Evolutionary conservation across 2,797 vertebrate species (phyloP).

Genomic region (Telmatherina bonti): DNA sequence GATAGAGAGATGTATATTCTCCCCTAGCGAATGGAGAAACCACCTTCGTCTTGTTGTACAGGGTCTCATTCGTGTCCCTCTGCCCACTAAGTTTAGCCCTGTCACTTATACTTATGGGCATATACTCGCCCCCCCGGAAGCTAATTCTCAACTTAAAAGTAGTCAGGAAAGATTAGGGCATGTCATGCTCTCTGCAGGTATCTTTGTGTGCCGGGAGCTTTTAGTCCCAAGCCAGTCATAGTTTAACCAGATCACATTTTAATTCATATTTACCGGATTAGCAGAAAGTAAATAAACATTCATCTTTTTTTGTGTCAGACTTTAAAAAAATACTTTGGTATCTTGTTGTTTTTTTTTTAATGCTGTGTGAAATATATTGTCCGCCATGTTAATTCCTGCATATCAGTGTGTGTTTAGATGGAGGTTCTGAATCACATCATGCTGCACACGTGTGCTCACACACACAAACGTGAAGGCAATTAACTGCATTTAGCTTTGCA

Average conservation of each 20-base stretch:
- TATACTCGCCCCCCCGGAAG: constrained; percentile 44
- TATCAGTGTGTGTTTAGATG: neutral
- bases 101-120: constrained; percentile 72
- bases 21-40: constrained; percentile 78
- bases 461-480: neutral
- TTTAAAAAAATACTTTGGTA: constrained; percentile 29
- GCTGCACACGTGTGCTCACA: neutral
- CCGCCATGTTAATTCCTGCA: neutral
- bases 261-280: constrained; percentile 65
- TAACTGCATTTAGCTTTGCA: constrained; percentile 32
- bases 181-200: constrained; percentile 65
- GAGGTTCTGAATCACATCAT: neutral
- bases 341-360: constrained; percentile 22
- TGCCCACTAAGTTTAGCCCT: constrained; percentile 57
- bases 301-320: neutral
- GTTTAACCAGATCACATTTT: constrained; percentile 63
- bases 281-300: constrained; percentile 20
- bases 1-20: constrained; percentile 74
- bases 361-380: constrained; percentile 2
- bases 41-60: constrained; percentile 61
- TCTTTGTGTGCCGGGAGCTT: constrained; percentile 54
- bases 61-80: constrained; percentile 50
- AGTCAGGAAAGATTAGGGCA: constrained; percentile 68
- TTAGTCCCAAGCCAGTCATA: constrained; percentile 52
- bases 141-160: constrained; percentile 74